A percentile compares a stretch with the other conserved stretches of the same genome.
Evolutionary conservation across 2,797 vertebrate genomes (phyloP).

Genomic region (Thaleichthys pacificus): DNA sequence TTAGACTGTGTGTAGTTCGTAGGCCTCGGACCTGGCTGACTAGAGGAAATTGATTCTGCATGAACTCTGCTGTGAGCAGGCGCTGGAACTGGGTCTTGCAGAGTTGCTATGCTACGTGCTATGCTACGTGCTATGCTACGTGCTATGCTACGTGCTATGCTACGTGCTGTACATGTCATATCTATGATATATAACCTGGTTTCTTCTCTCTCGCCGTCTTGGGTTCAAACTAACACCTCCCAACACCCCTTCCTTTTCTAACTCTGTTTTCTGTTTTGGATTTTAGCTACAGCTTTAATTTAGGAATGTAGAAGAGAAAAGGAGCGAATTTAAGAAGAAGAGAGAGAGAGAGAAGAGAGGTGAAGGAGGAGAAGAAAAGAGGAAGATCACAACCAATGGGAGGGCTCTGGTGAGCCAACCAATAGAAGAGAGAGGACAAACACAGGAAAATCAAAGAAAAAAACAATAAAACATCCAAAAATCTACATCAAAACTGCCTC

Average conservation of each 20-base stretch:
- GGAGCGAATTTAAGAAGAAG: slow-evolving; percentile 56
- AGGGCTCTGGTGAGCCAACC: slow-evolving; percentile 63
- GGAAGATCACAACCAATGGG: slow-evolving; percentile 57
- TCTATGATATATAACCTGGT: neutral
- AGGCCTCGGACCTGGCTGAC: too few species aligned
- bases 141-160: too few species aligned
- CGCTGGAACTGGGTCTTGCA: neutral
- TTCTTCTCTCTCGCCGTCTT: neutral
- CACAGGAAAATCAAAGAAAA: slow-evolving; percentile 60
- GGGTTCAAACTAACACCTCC: neutral
- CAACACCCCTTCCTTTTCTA: neutral
- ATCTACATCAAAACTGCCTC: slow-evolving; percentile 61
- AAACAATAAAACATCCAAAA: slow-evolving; percentile 47
- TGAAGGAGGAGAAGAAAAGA: slow-evolving; percentile 39
- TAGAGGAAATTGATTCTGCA: neutral
- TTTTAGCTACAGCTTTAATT: slow-evolving; percentile 40
- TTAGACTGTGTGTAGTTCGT: too few species aligned
- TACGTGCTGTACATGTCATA: neutral
- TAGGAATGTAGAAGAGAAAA: slow-evolving; percentile 61
- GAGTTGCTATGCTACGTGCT: neutral
- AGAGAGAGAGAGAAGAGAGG: slow-evolving; percentile 50
- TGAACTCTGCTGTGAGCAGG: neutral
- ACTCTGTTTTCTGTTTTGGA: slow-evolving; percentile 10
- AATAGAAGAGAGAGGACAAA: slow-evolving; percentile 64
- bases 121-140: too few species aligned